These are phyloP conservation scores for Cardiocondyla obscurior DNA, from an alignment of 1,140 invertebrate genomes.

Conservation along the genomic window DNA sequence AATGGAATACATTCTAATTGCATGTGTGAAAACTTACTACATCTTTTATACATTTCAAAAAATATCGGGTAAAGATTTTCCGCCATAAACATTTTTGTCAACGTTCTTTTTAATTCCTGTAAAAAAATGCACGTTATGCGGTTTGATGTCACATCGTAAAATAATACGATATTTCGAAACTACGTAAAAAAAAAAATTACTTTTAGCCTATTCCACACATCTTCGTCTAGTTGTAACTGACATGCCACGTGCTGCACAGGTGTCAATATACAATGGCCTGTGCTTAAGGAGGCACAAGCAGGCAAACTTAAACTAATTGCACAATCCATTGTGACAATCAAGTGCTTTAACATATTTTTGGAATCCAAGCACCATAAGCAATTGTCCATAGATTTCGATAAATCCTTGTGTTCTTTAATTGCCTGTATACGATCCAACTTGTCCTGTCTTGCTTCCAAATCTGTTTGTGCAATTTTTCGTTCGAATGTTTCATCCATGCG, in stretches of 20 bases:
- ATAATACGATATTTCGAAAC: neutral
- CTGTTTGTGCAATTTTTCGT: conserved; percentile 87
- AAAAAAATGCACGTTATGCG: conserved; percentile 64
- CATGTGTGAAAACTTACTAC: conserved; percentile 93
- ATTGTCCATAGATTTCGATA: conserved; percentile 89
- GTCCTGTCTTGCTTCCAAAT: conserved; percentile 86
- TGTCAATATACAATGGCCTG: conserved; percentile 94
- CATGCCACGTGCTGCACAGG: conserved; percentile 92
- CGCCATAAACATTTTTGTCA: conserved; percentile 91
- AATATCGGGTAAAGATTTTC: conserved; percentile 93
- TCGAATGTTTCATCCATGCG: conserved; percentile 94
- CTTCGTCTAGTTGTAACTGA: conserved; percentile 94
- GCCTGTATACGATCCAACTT: conserved; percentile 88
- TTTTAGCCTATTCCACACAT: conserved; percentile 95
- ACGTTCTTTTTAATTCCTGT: conserved; percentile 88
- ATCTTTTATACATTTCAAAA: conserved; percentile 93
- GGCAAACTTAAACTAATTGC: conserved; percentile 94
- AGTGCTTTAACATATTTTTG: conserved; percentile 91
- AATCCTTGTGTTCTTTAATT: conserved; percentile 89
- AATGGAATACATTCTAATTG: conserved; percentile 95
- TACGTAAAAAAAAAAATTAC: conserved; percentile 79
- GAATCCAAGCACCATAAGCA: conserved; percentile 94
- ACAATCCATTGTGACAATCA: conserved; percentile 92
- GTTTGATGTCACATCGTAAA: neutral
- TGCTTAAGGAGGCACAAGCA: conserved; percentile 90